Evolutionary conservation across 1,140 invertebrate species (phyloP).

Genomic region (Stegodyphus mimosarum): DNA sequence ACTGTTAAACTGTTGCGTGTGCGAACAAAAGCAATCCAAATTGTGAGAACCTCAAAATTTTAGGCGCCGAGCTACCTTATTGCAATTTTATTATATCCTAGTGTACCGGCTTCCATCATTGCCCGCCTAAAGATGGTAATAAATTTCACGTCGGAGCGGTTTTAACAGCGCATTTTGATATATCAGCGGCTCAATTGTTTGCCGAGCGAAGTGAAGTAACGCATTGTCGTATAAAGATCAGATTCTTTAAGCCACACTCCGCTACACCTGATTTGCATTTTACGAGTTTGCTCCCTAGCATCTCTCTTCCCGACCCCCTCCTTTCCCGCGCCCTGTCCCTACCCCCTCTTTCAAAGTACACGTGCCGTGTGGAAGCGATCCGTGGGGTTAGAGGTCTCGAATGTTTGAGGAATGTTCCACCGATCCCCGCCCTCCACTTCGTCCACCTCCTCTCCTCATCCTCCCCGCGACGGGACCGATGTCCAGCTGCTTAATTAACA

Average conservation of each 20-base stretch:
- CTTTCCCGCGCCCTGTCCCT: too few species aligned
- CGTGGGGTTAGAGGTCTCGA: background rate
- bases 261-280: constrained; percentile 56
- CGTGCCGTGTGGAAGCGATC: background rate
- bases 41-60: too few species aligned
- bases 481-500: too few species aligned
- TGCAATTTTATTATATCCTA: background rate
- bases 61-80: background rate
- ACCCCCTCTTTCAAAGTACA: too few species aligned
- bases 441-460: too few species aligned
- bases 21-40: too few species aligned
- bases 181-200: constrained; percentile 43
- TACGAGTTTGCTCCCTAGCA: background rate
- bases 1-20: too few species aligned
- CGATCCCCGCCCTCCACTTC: too few species aligned
- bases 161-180: constrained; percentile 1
- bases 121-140: background rate
- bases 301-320: too few species aligned
- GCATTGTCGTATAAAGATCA: constrained; percentile 29
- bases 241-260: constrained; percentile 24
- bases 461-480: too few species aligned
- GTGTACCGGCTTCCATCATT: background rate
- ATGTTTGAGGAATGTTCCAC: background rate
- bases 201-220: constrained; percentile 14
- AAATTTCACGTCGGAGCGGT: background rate